Conservation (phyloP, 2,113 vertebrate genomes). For the Helogale parvula region DNA sequence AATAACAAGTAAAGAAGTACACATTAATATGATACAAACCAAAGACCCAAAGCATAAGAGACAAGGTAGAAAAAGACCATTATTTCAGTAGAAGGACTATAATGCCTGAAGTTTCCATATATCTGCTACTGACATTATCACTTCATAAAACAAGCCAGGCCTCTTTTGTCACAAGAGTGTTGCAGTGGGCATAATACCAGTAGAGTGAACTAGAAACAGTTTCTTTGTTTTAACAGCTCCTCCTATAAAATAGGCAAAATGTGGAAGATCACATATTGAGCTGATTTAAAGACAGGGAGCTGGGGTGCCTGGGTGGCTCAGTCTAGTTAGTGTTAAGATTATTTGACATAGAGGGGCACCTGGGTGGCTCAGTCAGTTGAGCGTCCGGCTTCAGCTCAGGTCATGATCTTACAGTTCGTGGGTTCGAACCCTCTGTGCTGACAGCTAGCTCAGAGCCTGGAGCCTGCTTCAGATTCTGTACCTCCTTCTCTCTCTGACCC, state of each 20-base stretch:
- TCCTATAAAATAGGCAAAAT: background rate
- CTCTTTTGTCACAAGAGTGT: background rate
- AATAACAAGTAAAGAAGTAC: background rate
- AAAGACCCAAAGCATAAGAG: background rate
- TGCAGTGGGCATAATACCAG: background rate
- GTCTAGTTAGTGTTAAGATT: too few relatives aligned
- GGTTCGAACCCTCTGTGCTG: too few relatives aligned
- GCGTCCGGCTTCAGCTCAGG: too few relatives aligned
- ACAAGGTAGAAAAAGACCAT: background rate
- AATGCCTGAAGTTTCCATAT: background rate
- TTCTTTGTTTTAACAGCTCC: background rate
- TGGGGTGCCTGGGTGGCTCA: too few relatives aligned
- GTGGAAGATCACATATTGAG: background rate
- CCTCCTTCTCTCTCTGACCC: too few relatives aligned
- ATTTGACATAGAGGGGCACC: too few relatives aligned
- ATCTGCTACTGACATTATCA: background rate
- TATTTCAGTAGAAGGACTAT: background rate
- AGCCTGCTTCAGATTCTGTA: too few relatives aligned
- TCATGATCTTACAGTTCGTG: too few relatives aligned
- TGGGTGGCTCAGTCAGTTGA: too few relatives aligned
- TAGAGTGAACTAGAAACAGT: background rate
- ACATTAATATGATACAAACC: background rate
- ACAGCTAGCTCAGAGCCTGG: too few relatives aligned
- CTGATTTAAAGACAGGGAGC: background rate
- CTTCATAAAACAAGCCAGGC: background rate